Evolutionary conservation across 2,797 vertebrate species (phyloP).

Genomic region (Dryobates pubescens): DNA sequence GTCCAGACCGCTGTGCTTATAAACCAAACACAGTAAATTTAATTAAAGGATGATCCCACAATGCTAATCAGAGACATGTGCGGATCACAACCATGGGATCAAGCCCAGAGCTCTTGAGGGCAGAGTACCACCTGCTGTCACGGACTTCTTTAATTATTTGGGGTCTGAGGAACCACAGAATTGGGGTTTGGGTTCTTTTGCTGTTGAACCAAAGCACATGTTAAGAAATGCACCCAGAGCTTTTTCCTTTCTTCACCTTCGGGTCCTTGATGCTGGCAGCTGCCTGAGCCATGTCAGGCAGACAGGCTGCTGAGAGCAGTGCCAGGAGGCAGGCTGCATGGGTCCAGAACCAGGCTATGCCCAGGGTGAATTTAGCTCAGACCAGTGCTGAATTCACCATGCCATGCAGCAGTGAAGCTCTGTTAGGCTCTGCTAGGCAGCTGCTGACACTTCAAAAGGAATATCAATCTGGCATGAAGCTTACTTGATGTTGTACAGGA

Average conservation of each 20-base stretch:
- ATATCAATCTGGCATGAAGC: not conserved
- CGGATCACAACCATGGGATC: not conserved
- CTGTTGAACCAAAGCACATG: not conserved
- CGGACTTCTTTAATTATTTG: not conserved
- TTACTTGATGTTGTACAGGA: not conserved
- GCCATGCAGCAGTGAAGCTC: not conserved
- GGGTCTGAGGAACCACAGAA: not conserved
- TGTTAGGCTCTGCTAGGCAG: not conserved
- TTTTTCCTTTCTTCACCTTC: not conserved
- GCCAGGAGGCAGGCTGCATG: not conserved
- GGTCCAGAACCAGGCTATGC: not conserved
- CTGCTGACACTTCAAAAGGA: not conserved
- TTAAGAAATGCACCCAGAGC: not conserved
- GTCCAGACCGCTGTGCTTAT: constrained; percentile 19
- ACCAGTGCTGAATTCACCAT: not conserved
- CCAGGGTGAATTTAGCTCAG: not conserved
- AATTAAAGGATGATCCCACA: constrained; percentile 54
- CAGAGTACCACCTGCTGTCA: not conserved
- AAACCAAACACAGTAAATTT: constrained; percentile 55
- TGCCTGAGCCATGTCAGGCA: not conserved
- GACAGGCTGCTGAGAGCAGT: not conserved
- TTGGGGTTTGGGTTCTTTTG: not conserved
- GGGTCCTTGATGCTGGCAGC: not conserved
- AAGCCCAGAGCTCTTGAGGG: not conserved
- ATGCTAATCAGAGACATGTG: constrained; percentile 35